phyloP scores from a whole-genome alignment of 2,797 vertebrate genomes.

The Pseudochirops cupreus region DNA sequence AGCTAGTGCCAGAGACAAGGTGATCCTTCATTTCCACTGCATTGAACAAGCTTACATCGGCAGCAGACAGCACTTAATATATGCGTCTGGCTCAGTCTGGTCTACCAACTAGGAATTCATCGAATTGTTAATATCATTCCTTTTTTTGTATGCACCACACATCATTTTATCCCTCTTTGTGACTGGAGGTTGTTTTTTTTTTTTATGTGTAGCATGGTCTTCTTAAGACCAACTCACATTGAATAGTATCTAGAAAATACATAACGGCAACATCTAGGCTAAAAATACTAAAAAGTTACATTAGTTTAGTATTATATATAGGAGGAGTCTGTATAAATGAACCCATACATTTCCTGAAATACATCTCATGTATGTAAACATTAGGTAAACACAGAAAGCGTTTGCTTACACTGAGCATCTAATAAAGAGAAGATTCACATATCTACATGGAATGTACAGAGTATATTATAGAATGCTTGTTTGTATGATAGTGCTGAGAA shows the following conservation, averaged over 20 bases:
- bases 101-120: slow-evolving; percentile 91
- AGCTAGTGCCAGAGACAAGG: slow-evolving; percentile 87
- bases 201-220: slow-evolving; percentile 89
- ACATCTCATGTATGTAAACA: neutral
- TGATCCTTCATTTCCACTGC: slow-evolving; percentile 93
- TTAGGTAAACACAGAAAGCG: neutral
- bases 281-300: slow-evolving; percentile 53
- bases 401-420: neutral
- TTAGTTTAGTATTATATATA: slow-evolving; percentile 15
- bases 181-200: slow-evolving; percentile 86
- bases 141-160: slow-evolving; percentile 88
- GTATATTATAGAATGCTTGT: neutral
- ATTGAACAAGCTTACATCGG: slow-evolving; percentile 92
- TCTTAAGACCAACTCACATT: slow-evolving; percentile 91
- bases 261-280: slow-evolving; percentile 53
- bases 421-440: slow-evolving; percentile 25
- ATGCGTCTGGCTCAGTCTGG: slow-evolving; percentile 97
- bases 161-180: slow-evolving; percentile 89
- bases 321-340: slow-evolving; percentile 46
- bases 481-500: neutral
- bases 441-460: slow-evolving; percentile 56
- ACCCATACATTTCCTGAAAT: slow-evolving; percentile 36
- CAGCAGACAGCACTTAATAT: slow-evolving; percentile 97
- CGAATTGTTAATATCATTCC: slow-evolving; percentile 91
- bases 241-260: slow-evolving; percentile 85